Conservation (phyloP, 2,888 invertebrate species). For the Panzeria rudis region DNA sequence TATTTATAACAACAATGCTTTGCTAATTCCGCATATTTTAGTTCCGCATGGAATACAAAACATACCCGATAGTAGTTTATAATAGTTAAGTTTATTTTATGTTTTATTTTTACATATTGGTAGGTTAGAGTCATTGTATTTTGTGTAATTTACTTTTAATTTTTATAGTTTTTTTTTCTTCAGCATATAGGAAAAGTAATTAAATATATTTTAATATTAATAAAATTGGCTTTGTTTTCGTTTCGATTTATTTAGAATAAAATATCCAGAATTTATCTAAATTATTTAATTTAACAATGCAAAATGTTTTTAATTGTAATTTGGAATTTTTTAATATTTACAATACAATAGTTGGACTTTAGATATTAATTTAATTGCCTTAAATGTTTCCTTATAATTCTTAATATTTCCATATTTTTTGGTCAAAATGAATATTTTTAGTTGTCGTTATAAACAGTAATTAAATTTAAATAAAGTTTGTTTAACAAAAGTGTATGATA, state of each 20-base stretch:
- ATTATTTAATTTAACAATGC: constrained; percentile 30
- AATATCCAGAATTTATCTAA: constrained; percentile 38
- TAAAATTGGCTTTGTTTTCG: constrained; percentile 14
- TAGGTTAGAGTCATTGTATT: constrained; percentile 32
- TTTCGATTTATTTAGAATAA: constrained; percentile 30
- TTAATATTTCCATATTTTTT: constrained; percentile 1
- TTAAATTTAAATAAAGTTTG: constrained; percentile 39
- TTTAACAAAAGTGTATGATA: constrained; percentile 36
- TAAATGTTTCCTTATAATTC: constrained; percentile 7
- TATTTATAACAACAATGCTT: no score
- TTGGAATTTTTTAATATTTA: constrained; percentile 17
- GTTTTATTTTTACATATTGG: constrained; percentile 36
- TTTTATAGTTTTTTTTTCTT: not conserved
- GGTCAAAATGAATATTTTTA: constrained; percentile 52
- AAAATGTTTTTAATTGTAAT: constrained; percentile 18
- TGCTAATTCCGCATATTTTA: no score
- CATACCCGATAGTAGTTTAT: constrained; percentile 14
- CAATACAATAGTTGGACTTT: constrained; percentile 40
- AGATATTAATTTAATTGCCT: constrained; percentile 12
- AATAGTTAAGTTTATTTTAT: constrained; percentile 29
- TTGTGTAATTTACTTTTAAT: constrained; percentile 9
- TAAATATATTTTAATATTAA: constrained; percentile 6
- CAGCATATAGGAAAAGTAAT: constrained; percentile 48
- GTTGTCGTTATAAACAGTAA: constrained; percentile 12
- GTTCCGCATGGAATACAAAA: no score